Conservation (phyloP, 2,888 invertebrate genomes). For the Prosopocoilus inquinatus region DNA sequence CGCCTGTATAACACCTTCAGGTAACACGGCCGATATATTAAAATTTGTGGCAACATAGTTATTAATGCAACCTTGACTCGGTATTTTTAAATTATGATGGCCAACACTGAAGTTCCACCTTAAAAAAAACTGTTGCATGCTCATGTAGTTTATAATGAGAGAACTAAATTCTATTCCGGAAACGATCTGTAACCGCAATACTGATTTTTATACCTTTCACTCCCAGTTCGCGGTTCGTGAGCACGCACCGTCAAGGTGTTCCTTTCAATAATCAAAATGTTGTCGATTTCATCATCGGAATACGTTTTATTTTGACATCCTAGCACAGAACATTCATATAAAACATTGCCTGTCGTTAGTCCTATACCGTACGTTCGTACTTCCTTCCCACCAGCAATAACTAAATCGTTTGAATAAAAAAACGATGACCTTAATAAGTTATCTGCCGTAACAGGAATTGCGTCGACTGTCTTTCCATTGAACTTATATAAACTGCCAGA, state of each 20-base stretch:
- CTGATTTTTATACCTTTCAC: constrained; percentile 68
- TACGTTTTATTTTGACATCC: constrained; percentile 72
- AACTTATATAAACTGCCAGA: constrained; percentile 90
- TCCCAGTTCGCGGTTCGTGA: constrained; percentile 80
- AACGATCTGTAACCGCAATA: too few species aligned
- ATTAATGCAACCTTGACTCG: constrained; percentile 49
- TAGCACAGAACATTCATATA: constrained; percentile 75
- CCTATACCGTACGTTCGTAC: constrained; percentile 84
- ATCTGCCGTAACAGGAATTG: constrained; percentile 84
- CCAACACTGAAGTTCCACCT: constrained; percentile 97
- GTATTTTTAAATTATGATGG: constrained; percentile 73
- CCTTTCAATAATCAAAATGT: constrained; percentile 74
- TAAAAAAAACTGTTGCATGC: constrained; percentile 28
- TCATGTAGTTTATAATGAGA: not conserved
- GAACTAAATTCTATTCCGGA: too few species aligned
- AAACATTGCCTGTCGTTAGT: constrained; percentile 64
- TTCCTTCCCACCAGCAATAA: constrained; percentile 87
- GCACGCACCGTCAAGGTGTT: constrained; percentile 87
- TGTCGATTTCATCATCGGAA: constrained; percentile 45
- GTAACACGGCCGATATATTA: constrained; percentile 65
- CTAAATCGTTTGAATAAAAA: constrained; percentile 80
- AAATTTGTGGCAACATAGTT: constrained; percentile 47
- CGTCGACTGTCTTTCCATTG: constrained; percentile 84
- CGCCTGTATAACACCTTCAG: constrained; percentile 67
- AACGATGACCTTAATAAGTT: constrained; percentile 83